A percentile compares a stretch with the other conserved stretches of the same genome.
These are phyloP conservation scores for Drosophila kanapiae DNA, from an alignment of 1,140 invertebrate genomes.

Conservation along the genomic window DNA sequence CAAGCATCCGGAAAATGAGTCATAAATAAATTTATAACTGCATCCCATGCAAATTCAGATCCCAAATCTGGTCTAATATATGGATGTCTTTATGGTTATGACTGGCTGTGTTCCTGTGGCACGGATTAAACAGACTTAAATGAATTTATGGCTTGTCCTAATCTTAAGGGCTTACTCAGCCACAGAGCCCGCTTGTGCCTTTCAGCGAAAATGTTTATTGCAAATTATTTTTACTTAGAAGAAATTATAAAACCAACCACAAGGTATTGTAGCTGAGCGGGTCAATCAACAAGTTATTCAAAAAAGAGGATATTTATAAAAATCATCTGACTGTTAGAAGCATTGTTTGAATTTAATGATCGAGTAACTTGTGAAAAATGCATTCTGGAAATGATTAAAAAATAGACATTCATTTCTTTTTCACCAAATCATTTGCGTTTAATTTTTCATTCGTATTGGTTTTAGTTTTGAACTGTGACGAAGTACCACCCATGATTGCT, in stretches of 20 bases:
- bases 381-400: not conserved
- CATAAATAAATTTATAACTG: constrained; percentile 77
- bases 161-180: constrained; percentile 49
- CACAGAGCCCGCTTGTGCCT: not conserved
- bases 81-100: constrained; percentile 37
- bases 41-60: constrained; percentile 59
- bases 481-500: not conserved
- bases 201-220: not conserved
- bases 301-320: not conserved
- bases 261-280: not conserved
- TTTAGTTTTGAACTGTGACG: not conserved
- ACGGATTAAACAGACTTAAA: constrained; percentile 66
- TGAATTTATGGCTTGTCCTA: constrained; percentile 73
- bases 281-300: constrained; percentile 1
- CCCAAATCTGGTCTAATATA: constrained; percentile 48
- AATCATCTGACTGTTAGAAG: not conserved
- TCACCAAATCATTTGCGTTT: not conserved
- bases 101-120: constrained; percentile 14
- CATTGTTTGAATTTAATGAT: not conserved
- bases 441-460: not conserved
- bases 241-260: not conserved
- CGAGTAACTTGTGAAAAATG: not conserved
- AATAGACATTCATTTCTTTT: not conserved
- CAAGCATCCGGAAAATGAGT: constrained; percentile 34
- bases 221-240: not conserved